These are phyloP conservation scores for Athene noctua DNA, from an alignment of 2,113 vertebrate genomes.

Conservation along the genomic window DNA sequence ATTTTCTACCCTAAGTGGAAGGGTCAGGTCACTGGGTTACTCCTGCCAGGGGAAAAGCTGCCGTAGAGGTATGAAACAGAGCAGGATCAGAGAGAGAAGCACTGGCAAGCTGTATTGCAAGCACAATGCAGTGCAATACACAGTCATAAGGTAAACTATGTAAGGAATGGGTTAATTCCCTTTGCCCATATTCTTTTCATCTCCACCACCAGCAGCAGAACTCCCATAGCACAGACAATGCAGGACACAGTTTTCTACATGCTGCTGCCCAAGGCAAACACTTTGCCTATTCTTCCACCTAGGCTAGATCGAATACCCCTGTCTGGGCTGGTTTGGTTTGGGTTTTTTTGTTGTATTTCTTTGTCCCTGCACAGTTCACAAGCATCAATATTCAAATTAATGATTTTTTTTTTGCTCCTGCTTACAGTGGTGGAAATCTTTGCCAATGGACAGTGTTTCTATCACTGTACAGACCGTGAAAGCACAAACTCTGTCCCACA, in stretches of 20 bases:
- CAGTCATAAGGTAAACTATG: not conserved
- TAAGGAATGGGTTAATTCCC: not conserved
- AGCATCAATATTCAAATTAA: not conserved
- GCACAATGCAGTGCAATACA: not conserved
- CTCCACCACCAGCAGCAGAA: not conserved
- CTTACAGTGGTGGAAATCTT: not conserved
- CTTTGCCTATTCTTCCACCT: not conserved
- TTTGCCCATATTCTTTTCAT: not conserved
- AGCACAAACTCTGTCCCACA: not conserved
- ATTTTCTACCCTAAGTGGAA: not conserved
- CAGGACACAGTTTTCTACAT: rapidly evolving
- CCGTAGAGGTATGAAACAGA: not conserved
- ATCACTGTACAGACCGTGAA: not conserved
- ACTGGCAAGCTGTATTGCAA: not conserved
- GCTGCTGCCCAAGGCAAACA: not conserved
- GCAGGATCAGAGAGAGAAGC: not conserved
- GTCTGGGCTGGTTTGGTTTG: not conserved
- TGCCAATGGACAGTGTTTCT: not conserved
- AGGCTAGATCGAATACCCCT: not conserved
- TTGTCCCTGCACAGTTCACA: not conserved
- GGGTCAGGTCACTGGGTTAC: not conserved
- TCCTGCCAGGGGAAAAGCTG: not conserved
- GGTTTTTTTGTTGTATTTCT: not conserved
- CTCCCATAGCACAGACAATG: not conserved
- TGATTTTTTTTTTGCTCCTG: not conserved